These are phyloP conservation scores for Chanos chanos DNA, from an alignment of 2,797 vertebrate species.

Conservation along the genomic window DNA sequence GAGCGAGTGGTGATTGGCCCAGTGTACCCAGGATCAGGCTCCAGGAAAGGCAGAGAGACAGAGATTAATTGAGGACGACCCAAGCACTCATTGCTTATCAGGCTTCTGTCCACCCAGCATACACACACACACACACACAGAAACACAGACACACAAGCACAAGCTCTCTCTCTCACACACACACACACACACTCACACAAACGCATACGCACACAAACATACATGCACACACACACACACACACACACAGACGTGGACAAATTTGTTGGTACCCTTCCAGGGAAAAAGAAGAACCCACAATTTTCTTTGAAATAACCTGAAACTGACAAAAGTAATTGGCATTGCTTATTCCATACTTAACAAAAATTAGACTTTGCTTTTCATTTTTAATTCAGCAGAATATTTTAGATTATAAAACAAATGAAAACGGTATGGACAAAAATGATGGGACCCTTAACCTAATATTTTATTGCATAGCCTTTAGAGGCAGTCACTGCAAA, in stretches of 20 bases:
- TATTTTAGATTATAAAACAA: too few relatives aligned
- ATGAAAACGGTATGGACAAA: too few relatives aligned
- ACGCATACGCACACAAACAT: background rate
- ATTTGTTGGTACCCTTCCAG: too few relatives aligned
- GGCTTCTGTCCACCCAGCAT: constrained; percentile 36
- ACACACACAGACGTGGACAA: background rate
- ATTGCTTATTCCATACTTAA: too few relatives aligned
- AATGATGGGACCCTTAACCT: too few relatives aligned
- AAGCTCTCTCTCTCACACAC: constrained; percentile 12
- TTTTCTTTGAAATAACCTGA: too few relatives aligned
- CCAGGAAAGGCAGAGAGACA: constrained; percentile 92
- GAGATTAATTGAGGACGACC: constrained; percentile 97
- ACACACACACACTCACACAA: constrained; percentile 26
- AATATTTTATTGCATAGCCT: too few relatives aligned
- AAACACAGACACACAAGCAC: background rate
- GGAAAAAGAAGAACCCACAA: too few relatives aligned
- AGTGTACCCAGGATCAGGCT: constrained; percentile 81
- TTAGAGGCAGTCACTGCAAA: too few relatives aligned
- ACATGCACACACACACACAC: background rate
- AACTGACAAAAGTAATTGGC: too few relatives aligned
- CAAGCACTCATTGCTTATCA: constrained; percentile 74
- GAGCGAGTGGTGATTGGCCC: constrained; percentile 45
- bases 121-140: constrained; percentile 28
- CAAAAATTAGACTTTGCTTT: too few relatives aligned
- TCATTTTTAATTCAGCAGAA: too few relatives aligned